Base-by-base conservation (phyloP, 2,888 invertebrate genomes). In the Lysandra coridon region DNA sequence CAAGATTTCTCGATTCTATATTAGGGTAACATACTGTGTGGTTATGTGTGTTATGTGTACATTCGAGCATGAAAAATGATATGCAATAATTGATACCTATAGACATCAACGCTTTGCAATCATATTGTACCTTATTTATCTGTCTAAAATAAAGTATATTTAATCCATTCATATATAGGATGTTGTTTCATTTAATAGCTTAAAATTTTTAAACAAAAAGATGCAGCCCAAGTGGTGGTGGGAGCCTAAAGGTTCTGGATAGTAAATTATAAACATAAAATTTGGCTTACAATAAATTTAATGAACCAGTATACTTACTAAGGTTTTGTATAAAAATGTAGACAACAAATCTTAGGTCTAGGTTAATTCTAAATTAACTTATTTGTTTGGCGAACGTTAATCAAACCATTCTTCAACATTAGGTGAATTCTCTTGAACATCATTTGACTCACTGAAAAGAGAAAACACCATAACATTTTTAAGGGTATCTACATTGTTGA, bases 321-420 rank as follows among this genome's bases (percentile, higher is more conserved):
- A 17, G 10, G 53, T 33, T 57, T 76, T 76, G 44, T 53, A 76
- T 57, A 57, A 53, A 78, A 78, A 78, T 62, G 64, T 78, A 44
- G 10, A 33, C 37, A 80, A 76, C 60, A 78, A 30, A 74, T 73
- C 49, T 75, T 78, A 64, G 30, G 17, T 60, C 37, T 64, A 78
- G 14, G 30, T 49, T 44, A 10, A 37, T 80, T 23, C 73, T 73
- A 78, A 40, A 78, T 64, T 64, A 69, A 33, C 53, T 57, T 53
- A 76, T 53, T 12, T 23, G 75, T 76, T 76, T 76, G 76, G 76
- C n/a, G 33, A 12, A 33, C 1, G 75, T 23, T 80, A 95, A 88
- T 95, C 95, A 83, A 97, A 95, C 95, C 97, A 97, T 88, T 98
- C 98, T 89, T 98, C 98, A 17, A 98, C 97, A 87, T 97, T 97